Conservation (phyloP, 2,888 invertebrate genomes). For the Hermaeophaga mercurialis region DNA sequence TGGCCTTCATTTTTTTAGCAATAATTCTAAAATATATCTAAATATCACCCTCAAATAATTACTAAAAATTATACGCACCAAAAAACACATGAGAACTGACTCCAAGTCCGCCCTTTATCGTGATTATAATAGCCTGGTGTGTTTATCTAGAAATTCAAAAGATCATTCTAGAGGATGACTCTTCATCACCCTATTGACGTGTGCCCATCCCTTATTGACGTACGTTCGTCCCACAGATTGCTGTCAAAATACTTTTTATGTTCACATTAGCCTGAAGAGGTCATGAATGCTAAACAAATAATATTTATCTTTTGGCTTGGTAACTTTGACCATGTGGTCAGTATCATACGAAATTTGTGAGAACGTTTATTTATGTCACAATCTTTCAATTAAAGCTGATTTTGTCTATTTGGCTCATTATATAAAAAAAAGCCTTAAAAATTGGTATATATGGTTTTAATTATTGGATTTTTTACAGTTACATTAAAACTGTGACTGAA, state of each 20-base stretch:
- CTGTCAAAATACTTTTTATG: slow-evolving; percentile 47
- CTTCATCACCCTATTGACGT: slow-evolving; percentile 39
- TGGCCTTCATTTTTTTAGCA: neutral
- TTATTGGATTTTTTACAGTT: too few relatives aligned
- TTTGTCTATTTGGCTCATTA: too few relatives aligned
- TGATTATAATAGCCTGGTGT: slow-evolving; percentile 3
- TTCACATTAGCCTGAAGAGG: slow-evolving; percentile 43
- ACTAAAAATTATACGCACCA: neutral
- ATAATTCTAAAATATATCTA: neutral
- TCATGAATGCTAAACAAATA: slow-evolving; percentile 42
- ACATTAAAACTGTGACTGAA: too few relatives aligned
- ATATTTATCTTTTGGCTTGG: slow-evolving; percentile 11
- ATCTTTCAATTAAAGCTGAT: too few relatives aligned
- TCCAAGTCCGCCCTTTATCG: neutral
- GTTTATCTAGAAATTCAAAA: neutral
- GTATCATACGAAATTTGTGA: slow-evolving; percentile 3
- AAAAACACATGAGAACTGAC: slow-evolving; percentile 1
- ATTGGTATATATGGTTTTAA: too few relatives aligned
- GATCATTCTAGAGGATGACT: neutral
- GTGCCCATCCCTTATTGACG: slow-evolving; percentile 41
- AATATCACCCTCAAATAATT: neutral
- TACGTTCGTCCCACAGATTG: slow-evolving; percentile 43
- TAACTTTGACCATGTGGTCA: neutral
- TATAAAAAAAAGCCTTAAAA: too few relatives aligned
- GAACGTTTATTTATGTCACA: too few relatives aligned